These are phyloP conservation scores for Malurus elegans DNA, from an alignment of 2,113 vertebrate species.

Conservation along the genomic window DNA sequence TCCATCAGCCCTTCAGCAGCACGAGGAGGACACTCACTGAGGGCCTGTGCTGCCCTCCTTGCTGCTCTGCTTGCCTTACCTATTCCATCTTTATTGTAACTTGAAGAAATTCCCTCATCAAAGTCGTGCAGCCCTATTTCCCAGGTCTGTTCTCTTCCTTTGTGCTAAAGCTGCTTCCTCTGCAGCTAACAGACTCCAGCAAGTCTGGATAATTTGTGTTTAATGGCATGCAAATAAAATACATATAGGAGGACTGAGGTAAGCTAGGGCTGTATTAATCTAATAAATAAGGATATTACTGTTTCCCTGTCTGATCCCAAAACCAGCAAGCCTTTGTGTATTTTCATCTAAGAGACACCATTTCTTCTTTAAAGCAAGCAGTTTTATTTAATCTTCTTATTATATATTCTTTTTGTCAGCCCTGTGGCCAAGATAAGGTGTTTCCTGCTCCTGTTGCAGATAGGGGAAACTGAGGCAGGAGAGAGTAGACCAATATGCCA, in stretches of 20 bases:
- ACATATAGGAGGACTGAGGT: background rate
- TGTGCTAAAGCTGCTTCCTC: background rate
- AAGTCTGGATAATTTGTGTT: background rate
- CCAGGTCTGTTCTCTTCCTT: background rate
- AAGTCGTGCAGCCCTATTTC: background rate
- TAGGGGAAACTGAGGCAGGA: background rate
- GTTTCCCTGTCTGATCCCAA: background rate
- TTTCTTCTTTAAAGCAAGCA: background rate
- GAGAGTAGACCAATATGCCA: background rate
- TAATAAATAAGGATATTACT: background rate
- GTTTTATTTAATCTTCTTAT: background rate
- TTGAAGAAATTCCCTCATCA: background rate
- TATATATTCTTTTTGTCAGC: background rate
- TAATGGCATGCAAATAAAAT: background rate
- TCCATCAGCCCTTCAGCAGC: background rate
- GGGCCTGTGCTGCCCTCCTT: background rate
- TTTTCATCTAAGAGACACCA: background rate
- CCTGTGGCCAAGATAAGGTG: background rate
- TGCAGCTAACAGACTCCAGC: background rate
- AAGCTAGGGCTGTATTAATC: background rate
- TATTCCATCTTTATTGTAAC: background rate
- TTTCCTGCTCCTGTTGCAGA: background rate
- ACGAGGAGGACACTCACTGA: background rate
- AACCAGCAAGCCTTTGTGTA: background rate
- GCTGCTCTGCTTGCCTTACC: background rate